Base-by-base conservation (phyloP, 2,797 vertebrate genomes). In the Lithobates sylvaticus region DNA sequence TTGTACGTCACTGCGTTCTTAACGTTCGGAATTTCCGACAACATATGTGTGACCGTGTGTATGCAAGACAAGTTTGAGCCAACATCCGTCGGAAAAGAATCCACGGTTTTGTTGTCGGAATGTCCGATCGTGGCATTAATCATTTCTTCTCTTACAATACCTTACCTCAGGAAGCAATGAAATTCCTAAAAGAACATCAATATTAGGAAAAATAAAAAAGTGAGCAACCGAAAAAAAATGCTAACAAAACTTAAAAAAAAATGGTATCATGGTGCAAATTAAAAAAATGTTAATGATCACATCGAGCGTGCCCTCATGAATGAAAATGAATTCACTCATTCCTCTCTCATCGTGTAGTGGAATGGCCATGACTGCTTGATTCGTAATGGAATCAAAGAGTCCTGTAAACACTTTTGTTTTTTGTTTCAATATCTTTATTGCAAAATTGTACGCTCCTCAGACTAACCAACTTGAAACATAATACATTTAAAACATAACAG, bases 351-450 rank as follows among this genome's bases (percentile, higher is more conserved):
- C 27, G 3, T 69, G 47, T 18, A 13, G 76, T 87, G 71, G 76
- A 58, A 87, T 87, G 86, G 81, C 44, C 18, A 78, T 87, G 86
- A 87, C 81, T 80, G 76, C 70, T 87, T 87, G 86, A 87, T 87
- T 87, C 86, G 12, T 67, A 70, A 77, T 75, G 86, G 86, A 87
- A 87, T 87, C 86, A 84, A 87, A 78, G 81, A 87, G 86, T 75
- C 86, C 32, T 76, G 16, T 44, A 72, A 79, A 87, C 58, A 13
- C 5, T 54, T 44, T 39, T 29, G n/a, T 67, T 81, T 32, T 73
- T 83, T 84, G 61, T 65, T 87, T 84, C 18, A 87, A 84, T 69
- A 87, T 61, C 86, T 87, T 87, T 87, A 87, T 87, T 86, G 76
- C 61, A 81, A 86, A 86, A 86, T 44, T 58, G 29, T 65, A 50